Evolutionary conservation across 2,797 vertebrate genomes (phyloP).

Genomic region (Lepus oiostolus): DNA sequence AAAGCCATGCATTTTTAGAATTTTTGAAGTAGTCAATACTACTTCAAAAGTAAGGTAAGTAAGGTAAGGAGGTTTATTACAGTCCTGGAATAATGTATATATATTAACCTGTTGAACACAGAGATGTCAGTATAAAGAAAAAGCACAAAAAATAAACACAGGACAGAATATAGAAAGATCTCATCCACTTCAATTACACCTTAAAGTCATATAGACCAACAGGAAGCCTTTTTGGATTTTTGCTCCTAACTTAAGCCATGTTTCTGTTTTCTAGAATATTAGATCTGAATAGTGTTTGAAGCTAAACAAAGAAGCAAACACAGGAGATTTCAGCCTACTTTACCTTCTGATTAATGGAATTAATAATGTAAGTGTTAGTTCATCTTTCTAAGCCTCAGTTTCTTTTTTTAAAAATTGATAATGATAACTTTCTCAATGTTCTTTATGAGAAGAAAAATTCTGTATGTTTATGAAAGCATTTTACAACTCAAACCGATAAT

Average conservation of each 20-base stretch:
- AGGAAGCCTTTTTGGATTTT: not conserved
- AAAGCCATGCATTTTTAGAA: not conserved
- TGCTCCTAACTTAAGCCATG: not conserved
- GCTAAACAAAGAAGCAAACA: not conserved
- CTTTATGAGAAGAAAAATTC: not conserved
- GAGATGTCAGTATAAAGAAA: not conserved
- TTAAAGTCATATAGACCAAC: not conserved
- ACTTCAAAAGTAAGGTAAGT: too few relatives aligned
- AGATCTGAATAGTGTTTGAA: not conserved
- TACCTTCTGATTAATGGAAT: not conserved
- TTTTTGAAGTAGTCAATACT: not conserved
- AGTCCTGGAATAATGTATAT: not conserved
- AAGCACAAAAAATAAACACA: not conserved
- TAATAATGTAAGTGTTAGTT: not conserved
- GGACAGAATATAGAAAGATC: not conserved
- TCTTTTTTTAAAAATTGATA: not conserved
- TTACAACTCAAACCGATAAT: not conserved
- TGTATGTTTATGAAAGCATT: not conserved
- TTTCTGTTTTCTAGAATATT: not conserved
- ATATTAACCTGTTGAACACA: not conserved
- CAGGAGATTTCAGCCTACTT: not conserved
- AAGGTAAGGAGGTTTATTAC: not conserved
- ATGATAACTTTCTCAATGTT: not conserved
- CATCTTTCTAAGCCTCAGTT: not conserved
- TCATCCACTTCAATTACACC: not conserved